phyloP scores from a whole-genome alignment of 2,797 vertebrate genomes.

The Ctenopoma kingsleyae region DNA sequence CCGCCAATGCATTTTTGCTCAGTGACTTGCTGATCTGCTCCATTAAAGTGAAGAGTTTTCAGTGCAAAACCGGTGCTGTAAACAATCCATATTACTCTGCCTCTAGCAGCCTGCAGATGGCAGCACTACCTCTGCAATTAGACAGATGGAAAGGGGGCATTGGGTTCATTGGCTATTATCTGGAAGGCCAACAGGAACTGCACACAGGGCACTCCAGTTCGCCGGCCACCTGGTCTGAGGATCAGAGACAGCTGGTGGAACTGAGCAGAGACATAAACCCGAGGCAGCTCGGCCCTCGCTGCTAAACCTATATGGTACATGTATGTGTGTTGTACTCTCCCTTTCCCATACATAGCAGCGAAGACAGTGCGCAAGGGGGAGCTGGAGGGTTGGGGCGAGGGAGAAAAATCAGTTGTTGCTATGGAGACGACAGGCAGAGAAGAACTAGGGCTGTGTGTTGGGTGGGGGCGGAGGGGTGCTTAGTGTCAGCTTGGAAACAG shows the following conservation, averaged over 20 bases:
- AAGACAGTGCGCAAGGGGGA: constrained; percentile 62
- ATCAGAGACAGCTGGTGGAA: constrained; percentile 87
- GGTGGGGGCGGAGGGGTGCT: constrained; percentile 70
- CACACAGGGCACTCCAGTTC: constrained; percentile 85
- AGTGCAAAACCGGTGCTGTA: constrained; percentile 17
- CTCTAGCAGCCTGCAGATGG: constrained; percentile 78
- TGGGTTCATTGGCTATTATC: constrained; percentile 88
- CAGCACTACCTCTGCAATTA: constrained; percentile 49
- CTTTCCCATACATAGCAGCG: constrained; percentile 62
- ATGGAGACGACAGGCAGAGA: constrained; percentile 82
- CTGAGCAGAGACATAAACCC: constrained; percentile 71
- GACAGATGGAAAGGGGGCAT: constrained; percentile 78
- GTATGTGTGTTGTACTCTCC: constrained; percentile 1
- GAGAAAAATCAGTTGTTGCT: constrained; percentile 82
- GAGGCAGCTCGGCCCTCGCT: constrained; percentile 53
- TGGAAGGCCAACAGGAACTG: constrained; percentile 86
- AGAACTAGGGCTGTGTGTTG: constrained; percentile 78
- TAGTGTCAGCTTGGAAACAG: constrained; percentile 79
- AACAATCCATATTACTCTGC: constrained; percentile 30
- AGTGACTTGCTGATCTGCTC: background rate
- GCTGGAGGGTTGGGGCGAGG: constrained; percentile 66
- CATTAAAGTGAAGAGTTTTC: background rate
- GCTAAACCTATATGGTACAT: constrained; percentile 66
- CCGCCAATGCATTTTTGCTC: background rate
- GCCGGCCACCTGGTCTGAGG: constrained; percentile 86